phyloP scores from a whole-genome alignment of 2,888 invertebrate species.

The Pantelozetes paolii region DNA sequence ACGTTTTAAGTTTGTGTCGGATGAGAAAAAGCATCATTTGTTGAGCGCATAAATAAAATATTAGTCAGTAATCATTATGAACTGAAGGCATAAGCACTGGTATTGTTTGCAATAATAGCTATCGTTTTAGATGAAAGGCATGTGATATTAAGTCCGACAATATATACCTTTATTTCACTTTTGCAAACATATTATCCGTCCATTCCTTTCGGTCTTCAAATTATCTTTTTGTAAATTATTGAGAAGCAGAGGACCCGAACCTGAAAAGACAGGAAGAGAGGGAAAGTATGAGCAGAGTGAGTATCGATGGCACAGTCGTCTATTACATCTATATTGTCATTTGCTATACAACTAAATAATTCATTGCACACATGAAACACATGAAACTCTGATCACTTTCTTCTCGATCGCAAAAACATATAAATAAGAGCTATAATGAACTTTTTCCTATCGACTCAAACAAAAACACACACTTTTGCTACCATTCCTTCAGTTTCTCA shows the following conservation, averaged over 20 bases:
- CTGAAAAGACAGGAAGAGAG: not conserved
- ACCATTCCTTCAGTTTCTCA: not conserved
- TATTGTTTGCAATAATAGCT: not conserved
- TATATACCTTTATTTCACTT: conserved; percentile 19
- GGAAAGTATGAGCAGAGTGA: not conserved
- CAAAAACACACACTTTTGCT: not conserved
- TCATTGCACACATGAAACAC: conserved; percentile 33
- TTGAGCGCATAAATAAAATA: conserved; percentile 35
- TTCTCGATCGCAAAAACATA: conserved; percentile 26
- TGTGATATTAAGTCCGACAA: conserved; percentile 21
- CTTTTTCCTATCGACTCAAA: conserved; percentile 21
- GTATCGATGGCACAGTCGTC: not conserved
- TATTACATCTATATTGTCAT: conserved; percentile 36
- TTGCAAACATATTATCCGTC: conserved; percentile 24
- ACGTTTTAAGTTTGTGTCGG: not conserved
- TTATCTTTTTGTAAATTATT: conserved; percentile 37
- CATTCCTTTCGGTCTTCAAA: conserved; percentile 31
- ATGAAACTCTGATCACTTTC: conserved; percentile 35
- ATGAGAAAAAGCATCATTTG: conserved; percentile 19
- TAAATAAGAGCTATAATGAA: conserved; percentile 38
- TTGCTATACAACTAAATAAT: conserved; percentile 37
- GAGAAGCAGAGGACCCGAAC: conserved; percentile 17
- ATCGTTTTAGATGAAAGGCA: conserved; percentile 14
- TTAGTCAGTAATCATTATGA: conserved; percentile 31
- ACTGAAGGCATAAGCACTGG: conserved; percentile 2